Base-by-base conservation (phyloP, 2,888 invertebrate genomes). In the Strigamia maritima region DNA sequence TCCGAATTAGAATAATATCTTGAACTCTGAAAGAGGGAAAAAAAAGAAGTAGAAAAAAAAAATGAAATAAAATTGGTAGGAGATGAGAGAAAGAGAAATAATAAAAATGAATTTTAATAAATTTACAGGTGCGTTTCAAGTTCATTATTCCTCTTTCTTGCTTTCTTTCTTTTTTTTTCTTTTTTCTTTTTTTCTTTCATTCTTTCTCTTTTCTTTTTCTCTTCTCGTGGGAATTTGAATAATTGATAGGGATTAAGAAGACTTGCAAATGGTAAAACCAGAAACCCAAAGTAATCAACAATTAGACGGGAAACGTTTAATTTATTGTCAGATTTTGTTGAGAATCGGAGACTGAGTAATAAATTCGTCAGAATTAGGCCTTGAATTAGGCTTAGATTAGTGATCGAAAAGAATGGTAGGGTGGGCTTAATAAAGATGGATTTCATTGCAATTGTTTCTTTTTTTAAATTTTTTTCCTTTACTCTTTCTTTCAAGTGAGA, bases 231-330 rank as follows among this genome's bases (percentile, higher is more conserved):
- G 70, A 70, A 70, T 70, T 70, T 70, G 70, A 70, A 70, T 70
- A 70, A 70, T 70, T 70, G 70, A 70, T 70, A 70, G 70, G 70
- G 70, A 70, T 70, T 70, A 70, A 70, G 70, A 70, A 70, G 70
- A 70, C 70, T 70, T 70, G 70, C 26, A 70, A 70, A 70, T 70
- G 28, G 70, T 70, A 70, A 70, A 70, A 70, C 70, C 70, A 70
- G 70, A 70, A 70, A 70, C 70, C 70, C 70, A 70, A 70, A 70
- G 70, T 70, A 70, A 70, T 70, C 70, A 70, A 70, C 70, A 70
- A 70, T 70, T 70, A 70, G 70, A 70, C 70, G 70, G 70, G 26
- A 70, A 70, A 70, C 70, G 70, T 70, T 70, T 70, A 70, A 70
- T 70, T 70, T 70, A 70, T 70, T 70, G 70, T 70, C 70, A 70